These are phyloP conservation scores for Plagodis pulveraria DNA, from an alignment of 2,888 invertebrate genomes.

Conservation along the genomic window DNA sequence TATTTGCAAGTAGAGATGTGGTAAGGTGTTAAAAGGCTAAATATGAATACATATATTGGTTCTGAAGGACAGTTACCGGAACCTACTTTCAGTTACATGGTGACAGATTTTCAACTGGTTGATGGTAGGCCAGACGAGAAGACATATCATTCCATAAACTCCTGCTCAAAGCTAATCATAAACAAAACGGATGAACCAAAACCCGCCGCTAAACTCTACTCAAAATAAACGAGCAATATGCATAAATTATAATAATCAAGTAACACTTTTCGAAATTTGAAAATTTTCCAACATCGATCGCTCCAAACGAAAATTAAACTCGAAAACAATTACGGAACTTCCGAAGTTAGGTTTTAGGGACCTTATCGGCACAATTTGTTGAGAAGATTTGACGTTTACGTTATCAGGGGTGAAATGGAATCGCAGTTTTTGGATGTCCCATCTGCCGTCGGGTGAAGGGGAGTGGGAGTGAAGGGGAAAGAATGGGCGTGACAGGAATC, in stretches of 20 bases:
- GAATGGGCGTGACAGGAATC: conserved; percentile 22
- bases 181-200: conserved; percentile 1
- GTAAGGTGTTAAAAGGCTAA: too few relatives aligned
- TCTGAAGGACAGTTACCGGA: too few relatives aligned
- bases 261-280: conserved; percentile 26
- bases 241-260: conserved; percentile 32
- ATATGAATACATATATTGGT: too few relatives aligned
- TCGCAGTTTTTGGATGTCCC: conserved; percentile 30
- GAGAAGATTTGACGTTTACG: conserved; percentile 45
- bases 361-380: conserved; percentile 55
- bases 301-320: conserved; percentile 33
- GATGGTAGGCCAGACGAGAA: neutral
- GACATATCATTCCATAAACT: too few relatives aligned
- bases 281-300: conserved; percentile 27
- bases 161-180: neutral
- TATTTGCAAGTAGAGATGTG: too few relatives aligned
- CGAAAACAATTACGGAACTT: conserved; percentile 40
- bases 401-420: conserved; percentile 39
- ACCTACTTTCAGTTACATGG: too few relatives aligned
- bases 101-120: neutral
- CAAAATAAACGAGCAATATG: conserved; percentile 22
- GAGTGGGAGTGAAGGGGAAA: conserved; percentile 1
- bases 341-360: conserved; percentile 31
- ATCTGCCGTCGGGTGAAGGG: conserved; percentile 15
- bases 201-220: conserved; percentile 11